Evolutionary conservation across 2,113 vertebrate species (phyloP), one percentile per base, ranked within the genome.

Genomic region (Shinisaurus crocodilurus): DNA sequence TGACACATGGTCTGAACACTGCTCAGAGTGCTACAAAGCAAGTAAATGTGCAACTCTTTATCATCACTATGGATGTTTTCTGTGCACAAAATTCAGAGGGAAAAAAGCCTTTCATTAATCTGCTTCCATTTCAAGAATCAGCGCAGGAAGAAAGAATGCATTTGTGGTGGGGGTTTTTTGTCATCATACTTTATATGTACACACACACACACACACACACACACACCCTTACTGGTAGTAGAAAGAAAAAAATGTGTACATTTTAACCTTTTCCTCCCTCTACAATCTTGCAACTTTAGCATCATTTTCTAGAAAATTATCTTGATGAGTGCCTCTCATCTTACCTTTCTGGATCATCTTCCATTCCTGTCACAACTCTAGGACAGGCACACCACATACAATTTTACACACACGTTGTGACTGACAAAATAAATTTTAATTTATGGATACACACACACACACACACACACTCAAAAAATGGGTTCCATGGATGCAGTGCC

Each of bases 51-150:
- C 45, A 85, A 6, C 34, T 34, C 65, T 95, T 88, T 43, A 50
- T 89, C 92, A 88, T 89, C 67, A 5, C 81, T 82, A 90, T 37
- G 87, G 88, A 92, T 91, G 27, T n/a, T 88, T 91, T 45, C 65
- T 82, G 67, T 13, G 86, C 45, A 74, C 84, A 57, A 57, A 88
- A 85, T 45, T 1, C 60, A 34, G 74, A 63, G 82, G 1, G 60
- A 87, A 92, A 92, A 93, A 81, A 50, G 91, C 60, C 88, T 88
- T 82, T 88, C 63, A 40, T 91, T 90, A 94, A 91, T 89, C 90
- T 95, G 57, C 0, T 9, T 80, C 48, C 29, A 1, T 87, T 90
- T 85, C 91, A 34, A 91, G 89, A 87, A 88, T 85, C 92, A 54
- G 77, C 65, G 75, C 37, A 88, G 75, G 69, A 50, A 16, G 12